These are phyloP conservation scores for Pyrrhura leucotis DNA, from an alignment of 2,797 vertebrate genomes.

Conservation along the genomic window DNA sequence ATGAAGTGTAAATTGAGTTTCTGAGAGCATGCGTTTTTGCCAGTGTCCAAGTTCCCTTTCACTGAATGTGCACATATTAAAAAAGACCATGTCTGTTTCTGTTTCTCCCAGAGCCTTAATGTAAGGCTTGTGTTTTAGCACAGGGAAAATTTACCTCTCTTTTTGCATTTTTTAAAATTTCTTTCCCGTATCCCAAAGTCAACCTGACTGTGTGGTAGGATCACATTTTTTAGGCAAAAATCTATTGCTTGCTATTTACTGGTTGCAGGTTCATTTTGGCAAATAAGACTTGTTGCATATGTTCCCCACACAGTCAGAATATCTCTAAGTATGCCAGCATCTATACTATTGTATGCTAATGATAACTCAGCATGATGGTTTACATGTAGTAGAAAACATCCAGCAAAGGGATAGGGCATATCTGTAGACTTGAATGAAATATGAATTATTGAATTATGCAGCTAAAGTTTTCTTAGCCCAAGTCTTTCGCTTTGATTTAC, in stretches of 20 bases:
- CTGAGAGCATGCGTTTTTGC: fast-evolving
- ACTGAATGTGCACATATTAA: neutral
- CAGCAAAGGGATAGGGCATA: neutral
- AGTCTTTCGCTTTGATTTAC: neutral
- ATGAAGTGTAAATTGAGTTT: neutral
- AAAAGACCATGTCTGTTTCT: neutral
- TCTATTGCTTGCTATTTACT: neutral
- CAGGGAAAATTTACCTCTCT: neutral
- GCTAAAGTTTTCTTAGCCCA: neutral
- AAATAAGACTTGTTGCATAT: neutral
- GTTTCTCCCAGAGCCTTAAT: neutral
- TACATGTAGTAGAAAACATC: neutral
- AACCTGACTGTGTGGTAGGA: neutral
- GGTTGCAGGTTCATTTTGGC: neutral
- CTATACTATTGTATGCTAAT: neutral
- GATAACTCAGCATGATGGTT: neutral
- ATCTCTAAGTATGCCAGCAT: neutral
- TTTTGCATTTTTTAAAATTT: neutral
- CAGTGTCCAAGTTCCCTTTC: neutral
- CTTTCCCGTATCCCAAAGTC: neutral
- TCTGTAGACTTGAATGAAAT: neutral
- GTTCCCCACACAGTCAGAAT: neutral
- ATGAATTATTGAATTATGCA: neutral
- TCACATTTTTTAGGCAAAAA: neutral
- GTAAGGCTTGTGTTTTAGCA: neutral